Percentiles rank a stretch among this genome's conserved stretches.
Conservation (phyloP, 2,797 vertebrate species). For the Sebastes kiyomatsui region DNA sequence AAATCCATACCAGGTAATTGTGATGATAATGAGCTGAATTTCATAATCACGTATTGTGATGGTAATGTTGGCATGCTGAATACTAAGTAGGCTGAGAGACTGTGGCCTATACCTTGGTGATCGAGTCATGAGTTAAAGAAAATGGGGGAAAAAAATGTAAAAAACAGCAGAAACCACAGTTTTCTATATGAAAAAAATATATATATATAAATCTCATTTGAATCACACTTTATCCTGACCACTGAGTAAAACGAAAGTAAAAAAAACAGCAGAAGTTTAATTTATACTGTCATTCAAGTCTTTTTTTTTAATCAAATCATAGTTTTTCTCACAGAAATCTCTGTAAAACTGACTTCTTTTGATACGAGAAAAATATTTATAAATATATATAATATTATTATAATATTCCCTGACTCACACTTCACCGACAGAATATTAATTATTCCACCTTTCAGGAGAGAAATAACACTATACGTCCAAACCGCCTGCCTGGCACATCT, state of each 20-base stretch:
- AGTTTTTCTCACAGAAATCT: neutral
- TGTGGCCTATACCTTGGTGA: conserved; percentile 45
- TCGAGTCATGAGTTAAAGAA: conserved; percentile 9
- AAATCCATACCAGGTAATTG: conserved; percentile 70
- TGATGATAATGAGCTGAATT: conserved; percentile 81
- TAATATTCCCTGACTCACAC: neutral
- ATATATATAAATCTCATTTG: neutral
- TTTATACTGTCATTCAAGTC: neutral
- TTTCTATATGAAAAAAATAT: neutral
- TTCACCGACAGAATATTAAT: conserved; percentile 30
- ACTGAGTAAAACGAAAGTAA: neutral
- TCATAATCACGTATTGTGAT: conserved; percentile 78
- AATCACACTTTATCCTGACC: neutral
- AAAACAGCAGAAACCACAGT: neutral
- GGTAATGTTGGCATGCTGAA: conserved; percentile 72
- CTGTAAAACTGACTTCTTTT: neutral
- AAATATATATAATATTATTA: neutral
- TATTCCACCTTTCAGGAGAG: conserved; percentile 5
- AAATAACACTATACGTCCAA: conserved; percentile 20
- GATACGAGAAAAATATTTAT: neutral
- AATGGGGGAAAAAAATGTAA: neutral
- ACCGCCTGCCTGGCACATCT: conserved; percentile 56
- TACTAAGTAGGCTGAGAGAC: conserved; percentile 56
- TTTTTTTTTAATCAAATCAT: neutral
- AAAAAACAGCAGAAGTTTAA: neutral